Base-by-base conservation (phyloP, 1,140 invertebrate species). In the Dreissena rostriformis region DNA sequence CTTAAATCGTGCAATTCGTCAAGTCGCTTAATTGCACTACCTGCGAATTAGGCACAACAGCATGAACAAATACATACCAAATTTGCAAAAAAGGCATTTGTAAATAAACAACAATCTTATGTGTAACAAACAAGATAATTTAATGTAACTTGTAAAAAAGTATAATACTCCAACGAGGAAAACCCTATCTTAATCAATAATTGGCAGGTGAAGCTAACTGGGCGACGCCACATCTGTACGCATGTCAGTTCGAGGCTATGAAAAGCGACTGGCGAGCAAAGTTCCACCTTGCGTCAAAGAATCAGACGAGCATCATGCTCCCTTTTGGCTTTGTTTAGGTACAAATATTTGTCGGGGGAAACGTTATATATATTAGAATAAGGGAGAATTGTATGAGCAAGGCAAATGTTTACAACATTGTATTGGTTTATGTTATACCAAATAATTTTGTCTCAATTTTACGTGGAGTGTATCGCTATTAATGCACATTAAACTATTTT, bases 311-410 rank as follows among this genome's bases (percentile, higher is more conserved):
- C 53, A 17, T 70, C 5, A 57, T 52, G 8, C 91, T 90, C 82
- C 91, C 89, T 12, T 91, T 91, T 86, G 91, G 91, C 7, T 90
- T 91, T 82, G 91, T 91, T 1, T 90, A 91, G 87, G 87, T 90
- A 76, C 19, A 68, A 28, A 39, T 5, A 2, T 39, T 39, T 39
- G 39, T 39, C 2, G n/a, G 8, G 2, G 2, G 39, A 39, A 2
- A 39, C 2, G 2, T 39, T 5, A 8, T 39, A 8, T 2, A 39
- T 5, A 8, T 39, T 39, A 39, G 8, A 39, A n/a, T n/a, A n/a
- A n/a, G n/a, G n/a, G n/a, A n/a, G n/a, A n/a, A n/a, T n/a, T n/a
- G n/a, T n/a, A n/a, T n/a, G 4, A 5, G 2, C 39, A 39, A 39
- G 39, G 39, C 39, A 8, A 39, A 5, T 39, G 39, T 39, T 39